These are phyloP conservation scores for Myopa testacea DNA, from an alignment of 2,888 invertebrate genomes.

Conservation along the genomic window DNA sequence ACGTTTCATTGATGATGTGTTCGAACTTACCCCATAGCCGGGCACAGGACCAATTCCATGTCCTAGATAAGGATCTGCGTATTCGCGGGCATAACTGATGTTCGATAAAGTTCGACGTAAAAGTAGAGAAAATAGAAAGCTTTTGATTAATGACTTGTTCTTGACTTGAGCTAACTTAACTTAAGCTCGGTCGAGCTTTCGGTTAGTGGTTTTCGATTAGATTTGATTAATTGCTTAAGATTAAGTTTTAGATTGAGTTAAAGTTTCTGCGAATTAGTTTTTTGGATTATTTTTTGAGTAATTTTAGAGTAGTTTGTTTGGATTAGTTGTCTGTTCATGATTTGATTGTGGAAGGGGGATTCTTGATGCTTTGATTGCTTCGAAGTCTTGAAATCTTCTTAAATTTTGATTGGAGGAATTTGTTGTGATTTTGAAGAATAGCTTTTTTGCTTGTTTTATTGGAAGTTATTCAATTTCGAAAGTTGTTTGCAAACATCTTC, in stretches of 20 bases:
- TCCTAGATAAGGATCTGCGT: conserved; percentile 93
- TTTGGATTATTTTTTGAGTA: neutral
- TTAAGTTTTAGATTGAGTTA: no score
- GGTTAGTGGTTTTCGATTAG: no score
- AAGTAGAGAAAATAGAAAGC: neutral
- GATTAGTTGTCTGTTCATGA: neutral
- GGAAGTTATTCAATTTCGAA: conserved; percentile 58
- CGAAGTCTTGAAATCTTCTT: neutral
- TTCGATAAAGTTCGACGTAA: conserved; percentile 1
- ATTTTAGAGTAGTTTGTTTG: conserved; percentile 7
- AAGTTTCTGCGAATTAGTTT: neutral
- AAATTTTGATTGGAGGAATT: conserved; percentile 10
- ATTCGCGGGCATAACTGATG: conserved; percentile 86
- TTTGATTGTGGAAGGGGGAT: conserved; percentile 32
- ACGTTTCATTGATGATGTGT: neutral
- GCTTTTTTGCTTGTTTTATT: conserved; percentile 46
- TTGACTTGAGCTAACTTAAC: neutral
- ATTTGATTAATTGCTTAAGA: no score
- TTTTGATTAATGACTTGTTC: neutral
- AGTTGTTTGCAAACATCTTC: conserved; percentile 57
- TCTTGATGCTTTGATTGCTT: conserved; percentile 14
- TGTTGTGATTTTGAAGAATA: neutral
- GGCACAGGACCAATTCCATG: conserved; percentile 97
- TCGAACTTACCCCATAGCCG: conserved; percentile 89
- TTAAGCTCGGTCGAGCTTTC: no score